Conservation (phyloP, 2,113 vertebrate genomes). For the Saimiri boliviensis region DNA sequence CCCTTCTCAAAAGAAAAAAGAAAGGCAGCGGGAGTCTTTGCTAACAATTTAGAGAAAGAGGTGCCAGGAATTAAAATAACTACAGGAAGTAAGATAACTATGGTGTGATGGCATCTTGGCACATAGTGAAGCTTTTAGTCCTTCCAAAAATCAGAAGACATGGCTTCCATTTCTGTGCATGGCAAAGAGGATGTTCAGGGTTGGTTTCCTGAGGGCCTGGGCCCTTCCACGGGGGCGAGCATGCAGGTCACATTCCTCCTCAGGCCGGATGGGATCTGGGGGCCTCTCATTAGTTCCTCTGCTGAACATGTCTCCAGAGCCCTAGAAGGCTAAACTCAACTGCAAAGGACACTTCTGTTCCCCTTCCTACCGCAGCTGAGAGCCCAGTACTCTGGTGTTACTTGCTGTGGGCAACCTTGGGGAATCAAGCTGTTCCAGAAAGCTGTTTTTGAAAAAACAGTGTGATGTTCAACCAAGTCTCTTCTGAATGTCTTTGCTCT, state of each 20-base stretch:
- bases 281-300: not conserved
- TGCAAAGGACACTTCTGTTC: not conserved
- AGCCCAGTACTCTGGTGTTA: not conserved
- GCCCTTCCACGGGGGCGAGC: not conserved
- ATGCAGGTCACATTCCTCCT: not conserved
- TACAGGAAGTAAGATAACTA: not conserved
- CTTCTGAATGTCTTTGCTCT: not conserved
- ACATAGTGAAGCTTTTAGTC: accelerated
- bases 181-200: not conserved
- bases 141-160: accelerated
- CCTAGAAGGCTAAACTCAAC: not conserved
- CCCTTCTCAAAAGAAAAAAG: too few species aligned
- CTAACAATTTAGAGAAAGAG: not conserved
- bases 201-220: not conserved
- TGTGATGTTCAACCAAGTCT: not conserved
- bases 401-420: not conserved
- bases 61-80: not conserved
- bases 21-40: not conserved
- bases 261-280: not conserved
- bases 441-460: not conserved
- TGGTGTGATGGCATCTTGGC: not conserved
- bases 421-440: not conserved
- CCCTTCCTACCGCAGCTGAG: not conserved
- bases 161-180: not conserved
- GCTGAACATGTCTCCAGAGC: not conserved